A percentile compares a stretch with the other conserved stretches of the same genome.
Evolutionary conservation across 2,113 vertebrate genomes (phyloP).

Genomic region (Mustela lutreola): DNA sequence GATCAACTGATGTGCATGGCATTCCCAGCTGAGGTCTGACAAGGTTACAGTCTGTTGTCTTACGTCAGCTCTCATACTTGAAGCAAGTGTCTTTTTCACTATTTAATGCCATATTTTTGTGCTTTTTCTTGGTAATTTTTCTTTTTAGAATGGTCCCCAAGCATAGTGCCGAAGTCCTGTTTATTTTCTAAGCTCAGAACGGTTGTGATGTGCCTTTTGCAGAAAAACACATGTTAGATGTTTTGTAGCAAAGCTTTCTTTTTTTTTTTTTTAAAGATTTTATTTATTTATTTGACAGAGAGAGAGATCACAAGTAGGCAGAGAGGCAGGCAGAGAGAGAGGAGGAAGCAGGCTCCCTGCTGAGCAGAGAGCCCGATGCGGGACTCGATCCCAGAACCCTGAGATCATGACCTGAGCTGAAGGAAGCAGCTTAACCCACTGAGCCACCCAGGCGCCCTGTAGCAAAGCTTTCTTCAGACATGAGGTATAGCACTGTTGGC

Average conservation of each 20-base stretch:
- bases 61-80: background rate
- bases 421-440: too few species aligned
- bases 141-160: background rate
- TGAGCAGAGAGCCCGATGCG: too few species aligned
- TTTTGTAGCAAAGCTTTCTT: background rate
- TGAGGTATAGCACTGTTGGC: background rate
- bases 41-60: background rate
- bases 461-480: background rate
- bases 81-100: background rate
- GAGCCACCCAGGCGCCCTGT: too few species aligned
- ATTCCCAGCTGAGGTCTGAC: background rate
- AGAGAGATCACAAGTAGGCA: too few species aligned
- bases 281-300: too few species aligned
- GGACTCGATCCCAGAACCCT: too few species aligned
- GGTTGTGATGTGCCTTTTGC: background rate
- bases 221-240: background rate
- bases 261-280: too few species aligned
- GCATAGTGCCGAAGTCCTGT: background rate
- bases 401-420: too few species aligned
- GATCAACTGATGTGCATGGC: rapidly evolving
- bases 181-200: background rate
- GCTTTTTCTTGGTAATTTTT: background rate
- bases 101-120: background rate
- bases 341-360: too few species aligned
- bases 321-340: too few species aligned